These are phyloP conservation scores for Eilema sororculum DNA, from an alignment of 2,888 invertebrate species.

Conservation along the genomic window DNA sequence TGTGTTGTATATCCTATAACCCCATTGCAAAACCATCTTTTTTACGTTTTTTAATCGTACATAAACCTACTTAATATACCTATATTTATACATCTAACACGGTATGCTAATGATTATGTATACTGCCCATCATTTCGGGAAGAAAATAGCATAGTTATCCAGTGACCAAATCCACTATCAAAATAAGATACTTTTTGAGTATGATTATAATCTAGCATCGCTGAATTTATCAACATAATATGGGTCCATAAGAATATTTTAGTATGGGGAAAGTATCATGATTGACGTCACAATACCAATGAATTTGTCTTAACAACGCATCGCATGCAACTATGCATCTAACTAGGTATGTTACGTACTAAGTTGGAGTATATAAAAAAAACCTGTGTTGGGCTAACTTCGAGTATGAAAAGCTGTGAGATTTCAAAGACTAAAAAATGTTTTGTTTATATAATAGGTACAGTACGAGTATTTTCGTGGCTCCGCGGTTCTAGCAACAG, in stretches of 20 bases:
- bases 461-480: too few species aligned
- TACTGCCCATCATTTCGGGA: too few species aligned
- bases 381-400: too few species aligned
- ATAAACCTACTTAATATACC: too few species aligned
- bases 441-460: too few species aligned
- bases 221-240: neutral
- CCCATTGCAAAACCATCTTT: too few species aligned
- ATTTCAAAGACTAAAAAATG: neutral
- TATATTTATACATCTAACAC: too few species aligned
- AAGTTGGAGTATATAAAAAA: neutral
- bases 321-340: conserved; percentile 10
- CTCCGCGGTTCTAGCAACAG: too few species aligned
- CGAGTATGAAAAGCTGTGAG: neutral
- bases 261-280: conserved; percentile 33
- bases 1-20: too few species aligned
- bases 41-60: too few species aligned
- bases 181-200: conserved; percentile 1
- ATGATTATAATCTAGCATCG: conserved; percentile 11
- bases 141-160: neutral
- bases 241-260: conserved; percentile 6
- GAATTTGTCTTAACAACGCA: conserved; percentile 42
- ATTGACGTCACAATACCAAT: conserved; percentile 43
- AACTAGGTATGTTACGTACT: neutral
- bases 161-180: neutral
- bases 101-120: too few species aligned